phyloP scores from a whole-genome alignment of 30 jellyfish, hydroid and myxozoan genomes.

The Cassiopea andromeda region DNA sequence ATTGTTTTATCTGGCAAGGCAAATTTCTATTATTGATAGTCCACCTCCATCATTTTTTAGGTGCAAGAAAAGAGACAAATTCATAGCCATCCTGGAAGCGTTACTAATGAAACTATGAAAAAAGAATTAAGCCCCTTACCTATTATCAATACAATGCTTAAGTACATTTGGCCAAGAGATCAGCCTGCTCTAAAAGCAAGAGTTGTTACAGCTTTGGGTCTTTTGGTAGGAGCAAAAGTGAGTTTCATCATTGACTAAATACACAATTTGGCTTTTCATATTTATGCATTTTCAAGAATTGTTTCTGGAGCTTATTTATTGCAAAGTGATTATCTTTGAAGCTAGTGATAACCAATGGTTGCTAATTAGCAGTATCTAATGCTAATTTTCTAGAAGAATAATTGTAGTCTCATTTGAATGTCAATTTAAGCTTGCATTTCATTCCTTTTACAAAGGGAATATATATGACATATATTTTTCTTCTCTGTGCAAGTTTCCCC shows the following conservation, averaged over 20 bases:
- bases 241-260: not conserved
- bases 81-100: constrained; percentile 73
- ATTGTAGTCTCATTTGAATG: no score
- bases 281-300: not conserved
- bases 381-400: no score
- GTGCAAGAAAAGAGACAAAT: constrained; percentile 57
- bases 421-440: no score
- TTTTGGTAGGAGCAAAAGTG: constrained; percentile 96
- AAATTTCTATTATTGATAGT: not conserved
- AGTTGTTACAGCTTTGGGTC: constrained; percentile 90
- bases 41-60: not conserved
- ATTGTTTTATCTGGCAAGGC: no score
- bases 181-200: constrained; percentile 92
- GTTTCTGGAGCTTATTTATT: not conserved
- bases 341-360: no score
- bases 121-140: constrained; percentile 79
- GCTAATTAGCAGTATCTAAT: no score
- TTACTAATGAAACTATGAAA: constrained; percentile 67
- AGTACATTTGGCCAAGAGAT: constrained; percentile 95
- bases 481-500: no score
- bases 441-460: no score
- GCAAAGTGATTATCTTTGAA: no score
- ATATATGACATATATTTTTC: no score
- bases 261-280: not conserved
- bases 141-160: constrained; percentile 81